Conservation (phyloP, 1,140 invertebrate species). For the Amphibalanus amphitrite region DNA sequence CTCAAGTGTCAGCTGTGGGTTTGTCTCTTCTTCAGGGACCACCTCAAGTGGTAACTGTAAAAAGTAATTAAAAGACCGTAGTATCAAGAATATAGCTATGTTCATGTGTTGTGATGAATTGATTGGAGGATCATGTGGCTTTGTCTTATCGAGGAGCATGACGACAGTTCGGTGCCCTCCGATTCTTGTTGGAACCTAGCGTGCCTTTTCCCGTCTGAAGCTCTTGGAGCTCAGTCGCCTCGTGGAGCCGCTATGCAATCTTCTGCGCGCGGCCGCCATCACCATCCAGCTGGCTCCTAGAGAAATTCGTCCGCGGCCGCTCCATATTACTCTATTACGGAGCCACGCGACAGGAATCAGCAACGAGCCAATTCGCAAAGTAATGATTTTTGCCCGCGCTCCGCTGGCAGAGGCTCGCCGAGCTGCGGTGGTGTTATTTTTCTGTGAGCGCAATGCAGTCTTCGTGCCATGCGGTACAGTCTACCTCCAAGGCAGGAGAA, state of each 20-base stretch:
- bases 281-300: not conserved
- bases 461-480: not conserved
- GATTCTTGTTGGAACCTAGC: too few species aligned
- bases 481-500: not conserved
- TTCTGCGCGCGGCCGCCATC: not conserved
- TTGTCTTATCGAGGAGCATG: too few species aligned
- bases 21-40: too few species aligned
- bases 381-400: not conserved
- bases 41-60: too few species aligned
- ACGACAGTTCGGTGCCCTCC: too few species aligned
- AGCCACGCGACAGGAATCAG: not conserved
- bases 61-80: too few species aligned
- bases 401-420: too few species aligned
- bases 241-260: not conserved
- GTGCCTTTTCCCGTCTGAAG: not conserved
- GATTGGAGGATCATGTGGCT: too few species aligned
- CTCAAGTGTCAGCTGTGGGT: too few species aligned
- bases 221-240: not conserved
- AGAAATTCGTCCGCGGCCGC: not conserved
- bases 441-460: not conserved
- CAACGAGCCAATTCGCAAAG: not conserved
- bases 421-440: not conserved
- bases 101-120: too few species aligned
- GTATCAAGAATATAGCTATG: too few species aligned
- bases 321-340: not conserved